phyloP scores from a whole-genome alignment of 2,113 vertebrate genomes.

The Corythoichthys intestinalis region DNA sequence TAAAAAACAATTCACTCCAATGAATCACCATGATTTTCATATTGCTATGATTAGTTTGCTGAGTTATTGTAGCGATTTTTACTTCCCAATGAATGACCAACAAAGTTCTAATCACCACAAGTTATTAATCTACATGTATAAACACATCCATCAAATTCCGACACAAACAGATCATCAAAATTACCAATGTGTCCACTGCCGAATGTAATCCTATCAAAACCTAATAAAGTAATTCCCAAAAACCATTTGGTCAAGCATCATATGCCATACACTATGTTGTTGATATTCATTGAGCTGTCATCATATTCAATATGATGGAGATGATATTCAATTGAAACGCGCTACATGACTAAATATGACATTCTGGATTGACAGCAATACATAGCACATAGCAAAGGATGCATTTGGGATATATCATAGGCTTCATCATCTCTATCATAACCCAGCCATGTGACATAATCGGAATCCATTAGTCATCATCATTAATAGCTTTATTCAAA shows the following conservation, averaged over 20 bases:
- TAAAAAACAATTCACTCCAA: background rate
- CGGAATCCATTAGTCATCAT: conserved; percentile 2
- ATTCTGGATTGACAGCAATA: background rate
- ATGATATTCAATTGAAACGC: background rate
- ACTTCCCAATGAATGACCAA: background rate
- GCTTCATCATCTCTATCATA: conserved; percentile 6
- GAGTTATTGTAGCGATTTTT: background rate
- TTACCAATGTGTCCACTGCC: background rate
- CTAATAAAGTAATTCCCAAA: background rate
- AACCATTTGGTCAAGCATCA: background rate
- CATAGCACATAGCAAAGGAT: background rate
- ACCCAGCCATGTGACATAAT: background rate
- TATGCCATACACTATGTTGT: background rate
- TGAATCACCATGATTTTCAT: background rate
- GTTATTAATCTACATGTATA: background rate
- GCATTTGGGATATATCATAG: background rate
- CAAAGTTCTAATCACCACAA: background rate
- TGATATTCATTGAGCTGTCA: background rate
- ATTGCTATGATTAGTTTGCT: no score
- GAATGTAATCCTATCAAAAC: background rate
- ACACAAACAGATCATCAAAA: background rate
- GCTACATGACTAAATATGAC: background rate
- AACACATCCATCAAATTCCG: background rate
- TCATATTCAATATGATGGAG: background rate
- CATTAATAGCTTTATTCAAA: conserved; percentile 3